A percentile compares a stretch with the other conserved stretches of the same genome.
Conservation (phyloP, 64 coral and sea anemone species). For the Acropora tenuis region DNA sequence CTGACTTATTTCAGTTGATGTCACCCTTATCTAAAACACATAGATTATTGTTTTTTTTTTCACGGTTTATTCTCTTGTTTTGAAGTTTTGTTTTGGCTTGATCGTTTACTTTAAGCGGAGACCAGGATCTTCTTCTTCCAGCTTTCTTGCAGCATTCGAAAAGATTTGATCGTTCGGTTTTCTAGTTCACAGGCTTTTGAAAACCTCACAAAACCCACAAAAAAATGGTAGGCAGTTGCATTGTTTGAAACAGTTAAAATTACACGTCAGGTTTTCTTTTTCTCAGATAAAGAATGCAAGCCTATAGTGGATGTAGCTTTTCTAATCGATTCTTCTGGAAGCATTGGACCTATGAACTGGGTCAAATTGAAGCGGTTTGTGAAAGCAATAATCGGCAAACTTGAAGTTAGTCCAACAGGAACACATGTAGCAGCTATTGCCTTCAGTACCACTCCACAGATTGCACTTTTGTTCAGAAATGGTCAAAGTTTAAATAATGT, state of each 20-base stretch:
- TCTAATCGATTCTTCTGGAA: conserved; percentile 66
- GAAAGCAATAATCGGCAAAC: conserved; percentile 20
- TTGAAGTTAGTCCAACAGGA: conserved; percentile 6
- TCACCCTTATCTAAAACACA: too few relatives aligned
- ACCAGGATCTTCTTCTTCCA: too few relatives aligned
- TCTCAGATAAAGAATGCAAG: conserved; percentile 18
- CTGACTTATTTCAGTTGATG: too few relatives aligned
- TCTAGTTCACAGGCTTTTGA: too few relatives aligned
- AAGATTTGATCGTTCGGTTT: too few relatives aligned
- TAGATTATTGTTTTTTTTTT: too few relatives aligned
- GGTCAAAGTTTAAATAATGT: not conserved
- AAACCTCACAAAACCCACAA: too few relatives aligned
- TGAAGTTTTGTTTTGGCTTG: too few relatives aligned
- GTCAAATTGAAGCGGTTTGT: conserved; percentile 23
- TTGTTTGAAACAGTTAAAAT: not conserved
- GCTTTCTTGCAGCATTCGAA: too few relatives aligned
- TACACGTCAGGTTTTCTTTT: not conserved
- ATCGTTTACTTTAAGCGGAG: too few relatives aligned
- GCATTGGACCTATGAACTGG: conserved; percentile 71
- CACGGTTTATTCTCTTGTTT: too few relatives aligned
- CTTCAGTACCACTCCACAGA: conserved; percentile 46
- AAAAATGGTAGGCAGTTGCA: too few relatives aligned
- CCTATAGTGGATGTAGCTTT: conserved; percentile 46
- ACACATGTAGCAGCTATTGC: conserved; percentile 51
- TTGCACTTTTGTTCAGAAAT: conserved; percentile 7